Evolutionary conservation across 2,113 vertebrate species (phyloP).

Genomic region (Microtus montanus): DNA sequence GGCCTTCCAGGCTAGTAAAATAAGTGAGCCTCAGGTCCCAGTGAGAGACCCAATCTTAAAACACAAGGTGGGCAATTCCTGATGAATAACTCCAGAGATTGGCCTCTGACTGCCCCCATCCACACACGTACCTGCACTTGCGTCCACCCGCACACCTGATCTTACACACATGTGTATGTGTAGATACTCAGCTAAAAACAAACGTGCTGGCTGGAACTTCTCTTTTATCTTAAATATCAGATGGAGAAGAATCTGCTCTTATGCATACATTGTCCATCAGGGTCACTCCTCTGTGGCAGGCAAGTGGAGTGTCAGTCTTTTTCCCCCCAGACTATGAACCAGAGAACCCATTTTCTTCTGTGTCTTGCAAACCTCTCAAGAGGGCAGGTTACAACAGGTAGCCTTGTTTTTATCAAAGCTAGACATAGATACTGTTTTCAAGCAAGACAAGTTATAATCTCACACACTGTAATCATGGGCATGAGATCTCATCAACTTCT

Average conservation of each 20-base stretch:
- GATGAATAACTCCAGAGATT: not conserved
- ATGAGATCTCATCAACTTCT: not conserved
- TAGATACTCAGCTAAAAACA: not conserved
- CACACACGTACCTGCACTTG: not conserved
- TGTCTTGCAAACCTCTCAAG: not conserved
- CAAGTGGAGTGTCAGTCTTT: not conserved
- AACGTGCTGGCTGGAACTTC: no score
- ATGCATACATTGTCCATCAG: no score
- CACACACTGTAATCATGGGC: not conserved
- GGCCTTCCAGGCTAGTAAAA: no score
- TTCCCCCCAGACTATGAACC: not conserved
- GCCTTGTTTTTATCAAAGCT: not conserved
- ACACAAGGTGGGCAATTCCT: not conserved
- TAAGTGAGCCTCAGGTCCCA: not conserved
- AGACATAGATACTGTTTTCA: not conserved
- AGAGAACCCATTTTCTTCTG: not conserved
- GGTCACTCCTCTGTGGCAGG: rapidly evolving
- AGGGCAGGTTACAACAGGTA: not conserved
- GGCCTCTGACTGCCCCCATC: not conserved
- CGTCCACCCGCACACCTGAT: not conserved
- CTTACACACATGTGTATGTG: no score
- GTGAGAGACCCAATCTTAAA: not conserved
- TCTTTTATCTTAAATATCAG: not conserved
- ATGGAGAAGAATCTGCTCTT: not conserved
- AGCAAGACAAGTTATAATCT: not conserved